Evolutionary conservation across 2,888 invertebrate genomes (phyloP).

Genomic region (Amiota communis): DNA sequence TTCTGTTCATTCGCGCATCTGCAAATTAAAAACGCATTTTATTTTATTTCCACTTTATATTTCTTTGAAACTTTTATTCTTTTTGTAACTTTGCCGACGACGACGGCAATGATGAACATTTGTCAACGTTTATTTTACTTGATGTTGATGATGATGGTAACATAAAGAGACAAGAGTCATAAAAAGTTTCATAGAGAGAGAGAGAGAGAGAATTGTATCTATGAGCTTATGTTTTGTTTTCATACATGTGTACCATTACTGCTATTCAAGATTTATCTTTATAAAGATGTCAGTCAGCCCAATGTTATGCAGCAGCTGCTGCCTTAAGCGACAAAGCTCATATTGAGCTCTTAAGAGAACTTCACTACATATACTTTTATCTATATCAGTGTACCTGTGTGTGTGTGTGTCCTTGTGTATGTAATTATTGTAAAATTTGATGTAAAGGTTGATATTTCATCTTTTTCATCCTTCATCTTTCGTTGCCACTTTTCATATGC

Average conservation of each 20-base stretch:
- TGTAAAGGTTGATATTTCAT: constrained; percentile 46
- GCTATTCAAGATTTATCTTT: no score
- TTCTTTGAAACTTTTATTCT: not conserved
- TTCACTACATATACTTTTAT: no score
- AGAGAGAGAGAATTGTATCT: no score
- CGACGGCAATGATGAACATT: constrained; percentile 21
- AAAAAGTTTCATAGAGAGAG: no score
- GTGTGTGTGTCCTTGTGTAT: not conserved
- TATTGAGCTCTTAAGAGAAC: no score
- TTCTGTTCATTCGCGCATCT: constrained; percentile 52
- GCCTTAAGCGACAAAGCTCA: no score
- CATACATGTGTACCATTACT: no score
- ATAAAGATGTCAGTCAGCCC: no score
- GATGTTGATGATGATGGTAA: not conserved
- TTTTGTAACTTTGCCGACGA: constrained; percentile 25
- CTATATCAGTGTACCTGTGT: no score
- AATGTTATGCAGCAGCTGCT: no score
- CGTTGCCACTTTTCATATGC: not conserved
- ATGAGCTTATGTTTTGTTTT: no score
- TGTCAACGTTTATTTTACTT: not conserved
- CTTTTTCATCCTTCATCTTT: constrained; percentile 9
- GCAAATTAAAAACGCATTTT: constrained; percentile 68
- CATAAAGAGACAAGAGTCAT: no score
- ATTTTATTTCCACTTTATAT: constrained; percentile 48
- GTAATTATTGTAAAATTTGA: constrained; percentile 55